Evolutionary conservation across 2,797 vertebrate species (phyloP).

Genomic region (Catostomus latipinnis): DNA sequence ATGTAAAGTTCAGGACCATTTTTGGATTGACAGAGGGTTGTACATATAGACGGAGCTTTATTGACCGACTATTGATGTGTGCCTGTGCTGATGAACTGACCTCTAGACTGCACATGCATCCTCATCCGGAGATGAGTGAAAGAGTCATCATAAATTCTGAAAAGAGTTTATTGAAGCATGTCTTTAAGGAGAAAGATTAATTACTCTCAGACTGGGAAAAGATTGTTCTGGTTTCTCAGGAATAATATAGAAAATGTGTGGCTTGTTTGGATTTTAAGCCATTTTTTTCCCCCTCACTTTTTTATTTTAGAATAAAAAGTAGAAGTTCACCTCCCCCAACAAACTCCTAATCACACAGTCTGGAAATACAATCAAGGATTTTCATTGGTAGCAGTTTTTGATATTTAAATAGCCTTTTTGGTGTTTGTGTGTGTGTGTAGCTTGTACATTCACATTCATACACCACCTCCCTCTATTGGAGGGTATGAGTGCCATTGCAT

Average conservation of each 20-base stretch:
- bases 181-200: not conserved
- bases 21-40: not conserved
- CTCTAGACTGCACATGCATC: not conserved
- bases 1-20: not conserved
- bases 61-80: constrained; percentile 21
- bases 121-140: not conserved
- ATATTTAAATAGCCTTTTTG: too few relatives aligned
- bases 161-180: not conserved
- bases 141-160: not conserved
- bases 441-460: constrained; percentile 10
- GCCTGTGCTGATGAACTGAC: not conserved
- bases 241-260: not conserved
- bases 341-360: too few relatives aligned
- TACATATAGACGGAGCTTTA: not conserved
- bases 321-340: too few relatives aligned
- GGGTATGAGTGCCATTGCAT: not conserved
- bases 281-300: too few relatives aligned
- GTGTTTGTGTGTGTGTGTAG: too few relatives aligned
- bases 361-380: too few relatives aligned
- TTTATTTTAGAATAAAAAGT: too few relatives aligned
- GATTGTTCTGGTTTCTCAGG: not conserved
- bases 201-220: not conserved
- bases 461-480: not conserved
- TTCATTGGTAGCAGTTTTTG: too few relatives aligned
- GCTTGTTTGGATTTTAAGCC: too few relatives aligned